Evolutionary conservation across 2,797 vertebrate genomes (phyloP).

Genomic region (Intellagama lesueurii): DNA sequence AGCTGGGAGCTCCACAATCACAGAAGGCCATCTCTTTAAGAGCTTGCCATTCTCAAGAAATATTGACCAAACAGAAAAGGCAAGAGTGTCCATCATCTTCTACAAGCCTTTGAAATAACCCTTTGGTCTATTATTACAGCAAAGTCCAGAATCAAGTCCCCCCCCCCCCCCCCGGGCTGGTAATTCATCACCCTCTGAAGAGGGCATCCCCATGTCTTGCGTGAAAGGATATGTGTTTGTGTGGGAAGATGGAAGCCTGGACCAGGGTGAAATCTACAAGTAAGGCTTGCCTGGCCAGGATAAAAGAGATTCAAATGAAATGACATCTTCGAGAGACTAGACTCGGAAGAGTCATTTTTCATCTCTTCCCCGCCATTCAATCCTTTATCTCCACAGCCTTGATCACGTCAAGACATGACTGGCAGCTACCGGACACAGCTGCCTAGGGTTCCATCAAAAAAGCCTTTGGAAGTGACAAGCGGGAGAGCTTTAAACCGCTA

Average conservation of each 20-base stretch:
- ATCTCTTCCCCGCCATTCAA: constrained; percentile 22
- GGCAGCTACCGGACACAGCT: constrained; percentile 25
- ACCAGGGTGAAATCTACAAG: constrained; percentile 18
- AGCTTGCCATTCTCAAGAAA: neutral
- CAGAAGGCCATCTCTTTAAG: no score
- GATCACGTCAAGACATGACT: constrained; percentile 54
- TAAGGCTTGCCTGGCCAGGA: constrained; percentile 42
- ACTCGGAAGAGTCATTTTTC: neutral
- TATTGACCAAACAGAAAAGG: neutral
- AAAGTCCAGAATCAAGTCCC: constrained; percentile 15
- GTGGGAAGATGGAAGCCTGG: neutral
- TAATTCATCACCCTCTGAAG: constrained; percentile 45
- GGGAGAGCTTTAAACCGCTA: neutral
- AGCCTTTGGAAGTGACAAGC: neutral
- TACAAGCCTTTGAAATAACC: neutral
- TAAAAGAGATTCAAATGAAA: constrained; percentile 45
- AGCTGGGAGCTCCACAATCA: no score
- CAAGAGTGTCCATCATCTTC: constrained; percentile 17
- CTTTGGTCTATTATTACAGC: neutral
- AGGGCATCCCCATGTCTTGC: neutral
- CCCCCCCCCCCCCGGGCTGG: neutral
- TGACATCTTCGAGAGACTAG: constrained; percentile 41
- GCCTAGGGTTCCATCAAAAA: constrained; percentile 59
- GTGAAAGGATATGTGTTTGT: constrained; percentile 10
- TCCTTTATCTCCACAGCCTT: constrained; percentile 60